Conservation (phyloP, 1,140 invertebrate species). For the Acromyrmex echinatior region DNA sequence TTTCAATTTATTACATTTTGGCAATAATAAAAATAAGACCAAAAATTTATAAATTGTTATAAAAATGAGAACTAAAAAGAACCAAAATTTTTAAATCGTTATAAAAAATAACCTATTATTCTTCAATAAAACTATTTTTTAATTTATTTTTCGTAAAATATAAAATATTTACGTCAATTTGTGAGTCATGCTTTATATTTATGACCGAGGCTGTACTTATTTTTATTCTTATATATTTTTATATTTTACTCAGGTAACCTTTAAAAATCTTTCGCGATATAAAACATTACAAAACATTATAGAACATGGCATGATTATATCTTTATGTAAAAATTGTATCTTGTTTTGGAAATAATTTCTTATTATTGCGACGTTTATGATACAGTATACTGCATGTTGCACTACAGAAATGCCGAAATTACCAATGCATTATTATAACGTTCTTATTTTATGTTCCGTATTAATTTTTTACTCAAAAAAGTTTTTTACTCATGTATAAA, state of each 20-base stretch:
- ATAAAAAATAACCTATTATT: too few species aligned
- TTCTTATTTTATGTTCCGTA: constrained; percentile 1
- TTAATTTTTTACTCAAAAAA: too few species aligned
- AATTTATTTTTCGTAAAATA: too few species aligned
- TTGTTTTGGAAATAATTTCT: neutral
- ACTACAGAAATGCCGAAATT: constrained; percentile 6
- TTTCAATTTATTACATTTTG: too few species aligned
- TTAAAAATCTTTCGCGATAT: neutral
- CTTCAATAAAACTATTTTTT: too few species aligned
- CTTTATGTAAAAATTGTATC: neutral
- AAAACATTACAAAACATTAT: constrained; percentile 11
- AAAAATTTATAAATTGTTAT: too few species aligned
- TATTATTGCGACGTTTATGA: neutral
- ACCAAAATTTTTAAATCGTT: too few species aligned
- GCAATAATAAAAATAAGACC: too few species aligned
- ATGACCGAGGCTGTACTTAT: too few species aligned
- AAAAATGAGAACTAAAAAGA: too few species aligned
- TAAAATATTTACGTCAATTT: too few species aligned
- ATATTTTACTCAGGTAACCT: neutral
- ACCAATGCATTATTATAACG: neutral
- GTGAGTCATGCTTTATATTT: too few species aligned
- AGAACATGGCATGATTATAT: neutral
- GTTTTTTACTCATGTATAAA: neutral
- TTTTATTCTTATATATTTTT: neutral
- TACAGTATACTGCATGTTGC: neutral